A percentile compares a stretch with the other conserved stretches of the same genome.
phyloP scores from a whole-genome alignment of 92 coral and sea anemone genomes.

The Parazoanthus darwini region DNA sequence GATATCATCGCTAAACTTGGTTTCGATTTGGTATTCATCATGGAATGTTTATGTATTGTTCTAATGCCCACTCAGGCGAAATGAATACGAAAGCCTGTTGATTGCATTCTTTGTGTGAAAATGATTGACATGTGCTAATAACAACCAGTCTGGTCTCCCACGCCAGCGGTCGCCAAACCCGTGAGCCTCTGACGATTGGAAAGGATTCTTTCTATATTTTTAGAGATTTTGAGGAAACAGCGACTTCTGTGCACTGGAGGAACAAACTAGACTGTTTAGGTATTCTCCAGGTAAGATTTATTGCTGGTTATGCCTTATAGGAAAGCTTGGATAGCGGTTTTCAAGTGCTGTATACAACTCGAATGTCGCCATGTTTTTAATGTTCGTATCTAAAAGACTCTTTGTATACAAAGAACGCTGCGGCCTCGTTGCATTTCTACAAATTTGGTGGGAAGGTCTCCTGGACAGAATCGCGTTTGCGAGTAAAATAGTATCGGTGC shows the following conservation, averaged over 20 bases:
- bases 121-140: constrained; percentile 85
- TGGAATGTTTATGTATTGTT: constrained; percentile 41
- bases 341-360: constrained; percentile 13
- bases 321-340: constrained; percentile 30
- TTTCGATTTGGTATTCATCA: constrained; percentile 28
- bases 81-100: constrained; percentile 53
- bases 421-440: constrained; percentile 23
- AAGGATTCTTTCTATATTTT: constrained; percentile 42
- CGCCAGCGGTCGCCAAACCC: constrained; percentile 49
- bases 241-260: constrained; percentile 33
- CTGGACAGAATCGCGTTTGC: neutral
- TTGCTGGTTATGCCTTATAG: neutral
- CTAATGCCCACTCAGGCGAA: constrained; percentile 41
- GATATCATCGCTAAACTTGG: constrained; percentile 34
- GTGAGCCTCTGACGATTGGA: constrained; percentile 1
- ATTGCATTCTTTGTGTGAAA: constrained; percentile 74
- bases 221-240: constrained; percentile 21
- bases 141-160: constrained; percentile 39
- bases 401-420: constrained; percentile 33
- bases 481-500: neutral
- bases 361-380: constrained; percentile 45
- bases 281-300: constrained; percentile 27
- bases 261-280: constrained; percentile 3
- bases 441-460: neutral
- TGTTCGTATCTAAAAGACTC: constrained; percentile 37